Conservation (phyloP, 2,113 vertebrate genomes). For the Perognathus longimembris region DNA sequence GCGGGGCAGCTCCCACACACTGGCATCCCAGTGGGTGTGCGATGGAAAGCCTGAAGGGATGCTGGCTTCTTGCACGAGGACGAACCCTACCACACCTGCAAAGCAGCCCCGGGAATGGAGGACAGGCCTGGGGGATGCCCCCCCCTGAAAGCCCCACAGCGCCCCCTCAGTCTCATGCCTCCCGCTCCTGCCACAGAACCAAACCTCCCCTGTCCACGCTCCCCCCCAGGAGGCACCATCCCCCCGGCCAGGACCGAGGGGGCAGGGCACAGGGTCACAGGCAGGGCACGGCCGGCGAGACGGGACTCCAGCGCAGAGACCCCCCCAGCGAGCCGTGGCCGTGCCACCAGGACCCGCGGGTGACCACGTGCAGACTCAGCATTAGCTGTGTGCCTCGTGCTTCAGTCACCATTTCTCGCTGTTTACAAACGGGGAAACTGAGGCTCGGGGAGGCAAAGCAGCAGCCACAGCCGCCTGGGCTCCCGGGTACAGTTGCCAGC, state of each 20-base stretch:
- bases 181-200: background rate
- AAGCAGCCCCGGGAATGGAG: accelerated
- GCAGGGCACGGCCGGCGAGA: background rate
- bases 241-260: too few species aligned
- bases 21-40: background rate
- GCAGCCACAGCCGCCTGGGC: background rate
- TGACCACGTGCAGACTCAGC: accelerated
- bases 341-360: background rate
- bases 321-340: background rate
- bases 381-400: background rate
- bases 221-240: background rate
- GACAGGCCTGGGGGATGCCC: accelerated
- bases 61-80: background rate
- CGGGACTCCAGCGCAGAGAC: background rate
- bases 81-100: background rate
- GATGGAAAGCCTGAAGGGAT: background rate
- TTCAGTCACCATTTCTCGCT: accelerated
- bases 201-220: too few species aligned
- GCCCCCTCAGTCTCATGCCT: background rate
- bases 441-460: background rate
- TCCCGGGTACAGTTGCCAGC: background rate
- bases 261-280: accelerated
- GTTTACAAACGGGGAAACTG: background rate
- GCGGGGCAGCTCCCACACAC: background rate
- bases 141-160: background rate